Evolutionary conservation across 2,113 vertebrate genomes (phyloP).

Genomic region (Tragulus kanchil): DNA sequence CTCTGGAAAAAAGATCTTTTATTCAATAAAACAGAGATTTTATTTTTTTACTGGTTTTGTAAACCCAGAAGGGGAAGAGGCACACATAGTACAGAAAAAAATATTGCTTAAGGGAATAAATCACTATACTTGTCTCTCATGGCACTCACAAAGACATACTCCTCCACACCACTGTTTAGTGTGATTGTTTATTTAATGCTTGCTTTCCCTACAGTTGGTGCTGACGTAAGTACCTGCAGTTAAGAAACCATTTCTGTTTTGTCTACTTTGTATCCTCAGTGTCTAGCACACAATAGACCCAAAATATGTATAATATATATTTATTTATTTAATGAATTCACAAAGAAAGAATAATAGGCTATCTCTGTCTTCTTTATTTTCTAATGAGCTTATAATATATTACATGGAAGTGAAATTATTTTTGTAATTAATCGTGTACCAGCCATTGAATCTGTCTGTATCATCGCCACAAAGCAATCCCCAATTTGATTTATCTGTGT

Average conservation of each 20-base stretch:
- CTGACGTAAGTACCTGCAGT: not conserved
- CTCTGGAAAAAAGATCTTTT: not conserved
- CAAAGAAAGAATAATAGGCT: not conserved
- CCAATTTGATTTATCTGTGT: not conserved
- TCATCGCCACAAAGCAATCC: not conserved
- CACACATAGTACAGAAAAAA: not conserved
- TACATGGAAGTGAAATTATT: not conserved
- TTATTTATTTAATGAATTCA: not conserved
- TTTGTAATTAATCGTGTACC: not conserved
- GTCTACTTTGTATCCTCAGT: slow-evolving; percentile 48
- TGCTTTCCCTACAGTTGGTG: not conserved
- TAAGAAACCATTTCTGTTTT: slow-evolving; percentile 50
- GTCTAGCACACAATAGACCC: not conserved
- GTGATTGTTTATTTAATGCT: not conserved
- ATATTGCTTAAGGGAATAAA: not conserved
- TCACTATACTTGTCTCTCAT: not conserved
- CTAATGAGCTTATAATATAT: not conserved
- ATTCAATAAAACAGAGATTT: not conserved
- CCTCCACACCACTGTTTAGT: not conserved
- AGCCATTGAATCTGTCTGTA: not conserved
- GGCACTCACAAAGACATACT: not conserved
- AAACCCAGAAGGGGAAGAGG: not conserved
- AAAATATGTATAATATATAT: not conserved
- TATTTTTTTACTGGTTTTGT: not conserved
- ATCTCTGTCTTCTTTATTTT: not conserved